These are phyloP conservation scores for Stegophylla sp. DNA, from an alignment of 2,888 invertebrate genomes.

Conservation along the genomic window DNA sequence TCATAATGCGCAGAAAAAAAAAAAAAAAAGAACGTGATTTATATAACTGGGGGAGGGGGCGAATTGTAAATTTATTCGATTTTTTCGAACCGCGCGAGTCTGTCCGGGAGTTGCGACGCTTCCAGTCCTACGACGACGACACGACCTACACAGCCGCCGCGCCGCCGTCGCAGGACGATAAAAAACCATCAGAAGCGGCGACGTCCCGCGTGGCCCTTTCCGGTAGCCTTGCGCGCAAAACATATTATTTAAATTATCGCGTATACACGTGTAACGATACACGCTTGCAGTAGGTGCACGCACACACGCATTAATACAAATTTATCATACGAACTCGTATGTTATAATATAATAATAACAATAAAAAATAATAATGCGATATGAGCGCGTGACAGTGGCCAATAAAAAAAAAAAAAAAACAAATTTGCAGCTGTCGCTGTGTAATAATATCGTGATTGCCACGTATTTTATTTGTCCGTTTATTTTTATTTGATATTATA, in stretches of 20 bases:
- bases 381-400: conserved; percentile 45
- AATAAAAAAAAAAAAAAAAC: conserved; percentile 35
- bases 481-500: conserved; percentile 1
- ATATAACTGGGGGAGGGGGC: no score
- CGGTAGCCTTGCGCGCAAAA: conserved; percentile 55
- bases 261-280: conserved; percentile 21
- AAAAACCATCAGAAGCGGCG: conserved; percentile 50
- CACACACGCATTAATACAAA: no score
- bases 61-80: no score
- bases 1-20: no score
- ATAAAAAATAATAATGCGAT: background rate
- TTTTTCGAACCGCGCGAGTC: background rate
- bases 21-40: no score
- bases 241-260: conserved; percentile 33
- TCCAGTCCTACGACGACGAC: background rate
- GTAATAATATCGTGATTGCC: conserved; percentile 9
- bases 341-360: conserved; percentile 15
- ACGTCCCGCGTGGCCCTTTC: conserved; percentile 55
- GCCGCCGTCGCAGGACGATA: conserved; percentile 38
- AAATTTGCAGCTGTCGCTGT: background rate
- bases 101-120: background rate
- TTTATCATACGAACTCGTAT: background rate
- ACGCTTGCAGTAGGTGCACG: background rate
- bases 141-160: background rate
- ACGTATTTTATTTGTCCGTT: conserved; percentile 21